phyloP scores from a whole-genome alignment of 2,113 vertebrate species.

The Eulemur rufifrons region DNA sequence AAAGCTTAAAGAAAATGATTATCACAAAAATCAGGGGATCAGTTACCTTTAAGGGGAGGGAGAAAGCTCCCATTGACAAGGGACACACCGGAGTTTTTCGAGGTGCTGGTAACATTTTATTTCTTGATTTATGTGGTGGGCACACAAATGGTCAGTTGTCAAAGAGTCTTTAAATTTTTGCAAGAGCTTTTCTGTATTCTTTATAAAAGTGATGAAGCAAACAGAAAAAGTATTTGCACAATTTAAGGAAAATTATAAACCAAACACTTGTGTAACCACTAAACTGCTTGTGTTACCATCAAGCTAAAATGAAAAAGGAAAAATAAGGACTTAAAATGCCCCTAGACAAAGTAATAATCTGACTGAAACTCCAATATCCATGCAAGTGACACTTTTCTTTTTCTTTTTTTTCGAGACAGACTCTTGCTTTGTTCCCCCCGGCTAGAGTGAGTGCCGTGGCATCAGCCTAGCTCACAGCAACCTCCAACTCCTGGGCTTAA shows the following conservation, averaged over 20 bases:
- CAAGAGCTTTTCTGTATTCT: background rate
- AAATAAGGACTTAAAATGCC: background rate
- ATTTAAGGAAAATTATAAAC: conserved; percentile 33
- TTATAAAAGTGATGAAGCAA: background rate
- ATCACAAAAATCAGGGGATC: background rate
- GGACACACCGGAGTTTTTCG: background rate
- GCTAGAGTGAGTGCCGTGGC: too few relatives aligned
- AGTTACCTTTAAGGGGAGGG: background rate
- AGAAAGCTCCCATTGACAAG: background rate
- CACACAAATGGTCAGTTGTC: background rate
- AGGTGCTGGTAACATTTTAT: background rate
- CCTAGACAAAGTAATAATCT: background rate
- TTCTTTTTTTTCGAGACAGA: too few relatives aligned
- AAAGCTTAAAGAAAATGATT: background rate
- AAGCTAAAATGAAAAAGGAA: background rate
- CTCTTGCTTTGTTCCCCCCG: too few relatives aligned
- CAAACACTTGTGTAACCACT: background rate
- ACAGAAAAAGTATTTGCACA: background rate
- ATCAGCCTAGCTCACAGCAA: too few relatives aligned
- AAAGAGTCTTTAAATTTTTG: background rate
- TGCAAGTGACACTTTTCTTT: too few relatives aligned
- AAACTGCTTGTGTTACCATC: background rate
- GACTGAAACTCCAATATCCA: background rate
- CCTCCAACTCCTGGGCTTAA: too few relatives aligned
- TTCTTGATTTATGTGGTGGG: background rate